Conservation (phyloP, 2,113 vertebrate genomes). For the Tachysurus vachellii region DNA sequence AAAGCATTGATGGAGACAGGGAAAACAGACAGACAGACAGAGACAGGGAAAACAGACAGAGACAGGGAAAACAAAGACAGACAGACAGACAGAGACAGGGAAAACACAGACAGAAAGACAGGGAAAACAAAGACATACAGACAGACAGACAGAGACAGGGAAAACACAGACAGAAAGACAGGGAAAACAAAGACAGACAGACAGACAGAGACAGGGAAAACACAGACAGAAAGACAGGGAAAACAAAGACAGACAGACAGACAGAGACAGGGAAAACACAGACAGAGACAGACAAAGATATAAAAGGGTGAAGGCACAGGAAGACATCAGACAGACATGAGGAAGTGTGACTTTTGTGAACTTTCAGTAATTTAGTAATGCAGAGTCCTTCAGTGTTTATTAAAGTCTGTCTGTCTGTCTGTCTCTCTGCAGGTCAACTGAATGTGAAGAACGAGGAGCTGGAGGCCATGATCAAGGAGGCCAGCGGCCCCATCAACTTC, state of each 20-base stretch:
- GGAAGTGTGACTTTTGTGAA: not conserved
- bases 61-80: no score
- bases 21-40: not conserved
- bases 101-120: not conserved
- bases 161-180: no score
- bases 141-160: not conserved
- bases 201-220: not conserved
- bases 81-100: not conserved
- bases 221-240: no score
- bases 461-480: conserved; percentile 91
- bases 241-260: no score
- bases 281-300: not conserved
- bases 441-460: conserved; percentile 91
- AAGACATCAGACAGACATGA: not conserved
- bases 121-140: no score
- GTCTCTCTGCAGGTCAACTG: conserved; percentile 66
- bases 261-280: no score
- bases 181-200: not conserved
- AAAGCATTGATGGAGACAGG: not conserved
- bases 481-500: conserved; percentile 92
- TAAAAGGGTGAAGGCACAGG: not conserved
- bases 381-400: not conserved
- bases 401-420: not conserved
- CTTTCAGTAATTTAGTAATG: not conserved
- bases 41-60: no score